Base-by-base conservation (phyloP, 2,113 vertebrate genomes). In the Labrus mixtus region DNA sequence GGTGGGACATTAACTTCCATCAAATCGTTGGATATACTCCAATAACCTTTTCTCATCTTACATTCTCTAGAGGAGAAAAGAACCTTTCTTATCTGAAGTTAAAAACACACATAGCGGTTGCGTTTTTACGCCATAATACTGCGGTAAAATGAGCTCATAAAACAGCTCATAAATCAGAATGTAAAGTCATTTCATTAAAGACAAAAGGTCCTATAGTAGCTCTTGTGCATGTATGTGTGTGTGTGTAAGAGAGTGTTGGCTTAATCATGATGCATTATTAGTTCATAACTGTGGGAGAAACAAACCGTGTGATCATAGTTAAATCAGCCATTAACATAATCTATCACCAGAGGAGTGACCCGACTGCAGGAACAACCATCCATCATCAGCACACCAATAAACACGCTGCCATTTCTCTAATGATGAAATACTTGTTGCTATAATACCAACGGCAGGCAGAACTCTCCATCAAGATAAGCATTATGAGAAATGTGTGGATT, bases 241-340 rank as follows among this genome's bases (percentile, higher is more conserved):
- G 23, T 17, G 48, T 37, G 59, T 20, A 41, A 19, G 22, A 19
- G 10, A 8, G 55, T 6, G 12, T 37, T 11, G 46, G 58, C 77
- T 59, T 78, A 72, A 82, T 81, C 70, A 78, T 59, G 54, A 82
- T 58, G 54, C 79, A 80, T 83, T 71, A 78, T 80, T 76, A 80
- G 63, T 67, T 71, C 41, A 65, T 37, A 69, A 74, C 71, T 65
- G 65, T 46, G 25, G 72, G 61, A 78, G 33, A 86, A 87, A 84
- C 61, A 60, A 76, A 53, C 45, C 22, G 3, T 68, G 70, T 68
- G 63, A 82, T 67, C n/a, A 20, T 45, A 82, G 67, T 89, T 73
- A 75, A 80, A 82, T 73, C 79, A 78, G 0, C n/a, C 61, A 84
- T 89, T 83, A 86, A 63, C 66, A 73, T 79, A 72, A 82, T 89